Evolutionary conservation across 1,140 invertebrate genomes (phyloP).

Genomic region (Onthophagus taurus): DNA sequence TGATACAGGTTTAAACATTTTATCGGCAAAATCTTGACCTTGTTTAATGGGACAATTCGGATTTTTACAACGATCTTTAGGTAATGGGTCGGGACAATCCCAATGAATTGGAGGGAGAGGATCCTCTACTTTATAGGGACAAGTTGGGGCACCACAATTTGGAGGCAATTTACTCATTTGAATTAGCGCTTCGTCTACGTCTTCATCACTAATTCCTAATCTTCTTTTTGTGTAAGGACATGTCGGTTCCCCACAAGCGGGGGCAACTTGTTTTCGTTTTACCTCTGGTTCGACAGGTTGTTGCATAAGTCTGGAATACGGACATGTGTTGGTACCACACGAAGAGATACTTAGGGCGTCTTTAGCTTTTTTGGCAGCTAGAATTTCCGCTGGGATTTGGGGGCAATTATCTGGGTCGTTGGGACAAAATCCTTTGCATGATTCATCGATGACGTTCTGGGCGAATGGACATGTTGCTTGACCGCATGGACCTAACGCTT

Average conservation of each 20-base stretch:
- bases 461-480: slow-evolving; percentile 28
- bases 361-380: neutral
- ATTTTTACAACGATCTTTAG: slow-evolving; percentile 31
- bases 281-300: slow-evolving; percentile 15
- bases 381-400: neutral
- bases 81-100: slow-evolving; percentile 36
- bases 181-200: slow-evolving; percentile 14
- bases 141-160: slow-evolving; percentile 2
- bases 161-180: slow-evolving; percentile 16
- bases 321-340: slow-evolving; percentile 17
- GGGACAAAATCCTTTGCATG: slow-evolving; percentile 18
- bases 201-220: slow-evolving; percentile 24
- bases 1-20: neutral
- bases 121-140: slow-evolving; percentile 8
- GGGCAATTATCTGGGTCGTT: neutral
- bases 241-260: slow-evolving; percentile 28
- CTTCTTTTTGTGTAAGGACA: slow-evolving; percentile 32
- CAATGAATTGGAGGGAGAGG: slow-evolving; percentile 30
- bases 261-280: slow-evolving; percentile 16
- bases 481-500: slow-evolving; percentile 31
- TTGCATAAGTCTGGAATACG: slow-evolving; percentile 15
- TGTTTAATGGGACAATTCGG: slow-evolving; percentile 28
- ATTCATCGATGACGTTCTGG: slow-evolving; percentile 21
- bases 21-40: slow-evolving; percentile 2
- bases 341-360: slow-evolving; percentile 7